phyloP scores from a whole-genome alignment of 2,113 vertebrate genomes.

The Syngnathus floridae region DNA sequence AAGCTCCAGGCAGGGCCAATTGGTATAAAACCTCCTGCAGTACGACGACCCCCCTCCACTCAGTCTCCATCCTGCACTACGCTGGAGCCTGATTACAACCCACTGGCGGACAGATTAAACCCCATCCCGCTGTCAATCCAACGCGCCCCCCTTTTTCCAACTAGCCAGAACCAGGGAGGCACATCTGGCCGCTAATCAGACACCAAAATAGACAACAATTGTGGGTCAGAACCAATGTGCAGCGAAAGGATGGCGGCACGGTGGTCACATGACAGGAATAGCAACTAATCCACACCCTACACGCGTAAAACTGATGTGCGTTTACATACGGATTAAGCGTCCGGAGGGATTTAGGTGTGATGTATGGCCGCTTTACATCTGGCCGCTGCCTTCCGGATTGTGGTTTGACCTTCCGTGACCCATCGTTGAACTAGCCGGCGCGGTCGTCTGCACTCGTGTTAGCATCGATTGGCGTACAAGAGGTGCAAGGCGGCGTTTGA shows the following conservation, averaged over 20 bases:
- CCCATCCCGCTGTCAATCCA: conserved; percentile 16
- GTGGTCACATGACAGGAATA: conserved; percentile 28
- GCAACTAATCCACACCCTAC: conserved; percentile 26
- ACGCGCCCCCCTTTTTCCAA: conserved; percentile 20
- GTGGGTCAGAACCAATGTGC: conserved; percentile 42
- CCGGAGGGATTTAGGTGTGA: conserved; percentile 24
- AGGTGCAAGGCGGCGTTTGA: neutral
- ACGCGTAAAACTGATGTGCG: conserved; percentile 9
- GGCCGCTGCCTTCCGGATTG: conserved; percentile 15
- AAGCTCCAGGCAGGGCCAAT: conserved; percentile 18
- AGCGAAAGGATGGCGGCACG: conserved; percentile 20
- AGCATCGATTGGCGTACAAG: conserved; percentile 1
- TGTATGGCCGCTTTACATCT: conserved; percentile 21
- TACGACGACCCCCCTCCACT: conserved; percentile 8
- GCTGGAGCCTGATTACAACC: conserved; percentile 52
- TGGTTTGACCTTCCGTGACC: conserved; percentile 30
- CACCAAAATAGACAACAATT: conserved; percentile 62
- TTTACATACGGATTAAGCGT: conserved; percentile 17
- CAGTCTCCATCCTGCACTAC: conserved; percentile 7
- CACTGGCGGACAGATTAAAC: conserved; percentile 51
- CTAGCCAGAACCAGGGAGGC: conserved; percentile 46
- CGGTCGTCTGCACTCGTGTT: neutral
- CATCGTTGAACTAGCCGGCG: conserved; percentile 14
- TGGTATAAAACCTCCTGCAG: conserved; percentile 10
- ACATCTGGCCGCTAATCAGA: conserved; percentile 66